Evolutionary conservation across 2,797 vertebrate species (phyloP), one percentile per base, ranked within the genome.

Genomic region (Botia almorhae): DNA sequence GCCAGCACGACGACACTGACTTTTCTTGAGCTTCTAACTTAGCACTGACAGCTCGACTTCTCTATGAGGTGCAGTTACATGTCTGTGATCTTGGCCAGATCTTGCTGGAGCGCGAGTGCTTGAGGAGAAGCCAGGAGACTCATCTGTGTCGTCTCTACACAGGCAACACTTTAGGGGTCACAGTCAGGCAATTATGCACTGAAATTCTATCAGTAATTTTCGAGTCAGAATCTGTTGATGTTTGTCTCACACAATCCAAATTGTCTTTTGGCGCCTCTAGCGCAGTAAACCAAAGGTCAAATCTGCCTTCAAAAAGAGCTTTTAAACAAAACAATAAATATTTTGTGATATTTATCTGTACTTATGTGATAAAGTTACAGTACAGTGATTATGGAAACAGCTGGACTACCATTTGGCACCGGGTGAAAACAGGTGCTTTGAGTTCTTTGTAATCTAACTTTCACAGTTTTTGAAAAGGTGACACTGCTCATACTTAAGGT

Each of bases 41-140:
- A 74, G 36, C 48, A 84, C 33, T 33, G 33, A 3, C 3, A 33
- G 33, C 33, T 33, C 17, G 85, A 84, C 7, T 82, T 77, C 50
- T 16, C 63, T 50, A 65, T 81, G 48, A 76, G 39, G 85, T 89
- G 55, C 87, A 88, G 58, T 84, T 86, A 16, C 81, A 65, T 17
- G 78, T 74, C 65, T 78, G 73, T 36, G 64, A 67, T 73, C 80
- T 75, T 69, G 80, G 78, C 63, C 76, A 85, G 78, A 81, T 68
- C 84, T 69, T 85, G 69, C 82, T 74, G 64, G 64, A 86, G 77
- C 58, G 76, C 51, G 77, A 64, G n/a, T 71, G 82, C 39, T 64
- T 7, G 0, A 23, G 12, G 51, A 73, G 56, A 72, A 67, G 50
- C 78, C 85, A 48, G 51, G 64, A 12, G 73, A 85, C 23, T 73